Evolutionary conservation across 2,888 invertebrate species (phyloP).

Genomic region (Andrena bucephala): DNA sequence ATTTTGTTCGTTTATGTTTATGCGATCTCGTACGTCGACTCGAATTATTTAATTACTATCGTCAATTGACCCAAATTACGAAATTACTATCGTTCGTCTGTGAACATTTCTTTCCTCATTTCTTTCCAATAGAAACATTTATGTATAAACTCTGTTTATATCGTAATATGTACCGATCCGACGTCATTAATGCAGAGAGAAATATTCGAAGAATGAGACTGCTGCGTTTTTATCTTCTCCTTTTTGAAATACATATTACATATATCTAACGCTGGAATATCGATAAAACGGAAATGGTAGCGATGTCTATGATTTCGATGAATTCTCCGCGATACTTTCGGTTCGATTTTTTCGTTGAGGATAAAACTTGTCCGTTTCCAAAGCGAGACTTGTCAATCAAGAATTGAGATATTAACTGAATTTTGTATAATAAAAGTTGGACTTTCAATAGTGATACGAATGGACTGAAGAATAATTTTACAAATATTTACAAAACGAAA

Average conservation of each 20-base stretch:
- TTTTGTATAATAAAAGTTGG: slow-evolving; percentile 47
- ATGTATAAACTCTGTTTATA: slow-evolving; percentile 40
- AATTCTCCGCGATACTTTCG: slow-evolving; percentile 28
- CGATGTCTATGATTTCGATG: slow-evolving; percentile 18
- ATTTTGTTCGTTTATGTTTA: slow-evolving; percentile 62
- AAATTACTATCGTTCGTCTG: slow-evolving; percentile 11
- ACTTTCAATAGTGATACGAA: slow-evolving; percentile 49
- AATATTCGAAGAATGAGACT: slow-evolving; percentile 49
- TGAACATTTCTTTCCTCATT: slow-evolving; percentile 28
- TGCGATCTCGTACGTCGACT: slow-evolving; percentile 18
- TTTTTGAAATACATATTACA: slow-evolving; percentile 17
- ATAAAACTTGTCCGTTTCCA: slow-evolving; percentile 45
- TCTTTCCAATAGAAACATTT: slow-evolving; percentile 24
- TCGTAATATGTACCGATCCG: slow-evolving; percentile 45
- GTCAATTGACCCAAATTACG: slow-evolving; percentile 26
- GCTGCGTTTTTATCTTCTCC: slow-evolving; percentile 57
- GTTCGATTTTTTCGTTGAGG: slow-evolving; percentile 14
- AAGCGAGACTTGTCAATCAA: slow-evolving; percentile 43
- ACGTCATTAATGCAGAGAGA: slow-evolving; percentile 50
- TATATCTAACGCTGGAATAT: slow-evolving; percentile 23
- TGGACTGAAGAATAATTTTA: slow-evolving; percentile 61
- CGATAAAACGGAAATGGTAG: not conserved
- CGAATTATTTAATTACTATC: slow-evolving; percentile 34
- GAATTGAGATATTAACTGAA: slow-evolving; percentile 43
- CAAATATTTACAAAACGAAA: slow-evolving; percentile 53